These are phyloP conservation scores for Egretta garzetta DNA, from an alignment of 2,113 vertebrate species.

Conservation along the genomic window DNA sequence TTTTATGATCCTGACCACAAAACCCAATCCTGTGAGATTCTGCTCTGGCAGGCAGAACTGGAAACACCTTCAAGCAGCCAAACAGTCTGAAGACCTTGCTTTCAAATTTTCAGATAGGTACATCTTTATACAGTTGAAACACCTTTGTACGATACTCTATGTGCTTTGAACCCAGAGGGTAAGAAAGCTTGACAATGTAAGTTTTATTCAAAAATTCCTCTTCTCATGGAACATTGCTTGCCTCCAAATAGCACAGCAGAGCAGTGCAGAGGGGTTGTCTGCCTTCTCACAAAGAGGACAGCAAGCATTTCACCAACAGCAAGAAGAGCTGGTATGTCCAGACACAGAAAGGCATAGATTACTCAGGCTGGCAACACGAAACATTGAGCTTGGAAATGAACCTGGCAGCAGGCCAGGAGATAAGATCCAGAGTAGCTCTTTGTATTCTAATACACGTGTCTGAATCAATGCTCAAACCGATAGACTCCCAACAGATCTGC, in stretches of 20 bases:
- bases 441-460: not conserved
- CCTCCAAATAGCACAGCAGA: not conserved
- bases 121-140: not conserved
- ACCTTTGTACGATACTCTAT: not conserved
- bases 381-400: not conserved
- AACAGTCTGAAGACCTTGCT: not conserved
- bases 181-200: not conserved
- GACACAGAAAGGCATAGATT: not conserved
- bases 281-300: not conserved
- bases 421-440: not conserved
- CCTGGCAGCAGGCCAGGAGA: constrained; percentile 12
- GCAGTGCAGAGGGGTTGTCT: not conserved
- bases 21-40: not conserved
- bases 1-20: not conserved
- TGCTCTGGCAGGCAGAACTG: not conserved
- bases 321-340: not conserved
- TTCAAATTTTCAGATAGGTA: not conserved
- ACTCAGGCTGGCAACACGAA: not conserved
- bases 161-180: not conserved
- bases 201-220: not conserved
- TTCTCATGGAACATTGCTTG: not conserved
- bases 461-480: not conserved
- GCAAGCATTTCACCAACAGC: not conserved
- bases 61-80: not conserved
- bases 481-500: not conserved